Conservation (phyloP, 1,140 invertebrate species). For the Chlorops oryzae region DNA sequence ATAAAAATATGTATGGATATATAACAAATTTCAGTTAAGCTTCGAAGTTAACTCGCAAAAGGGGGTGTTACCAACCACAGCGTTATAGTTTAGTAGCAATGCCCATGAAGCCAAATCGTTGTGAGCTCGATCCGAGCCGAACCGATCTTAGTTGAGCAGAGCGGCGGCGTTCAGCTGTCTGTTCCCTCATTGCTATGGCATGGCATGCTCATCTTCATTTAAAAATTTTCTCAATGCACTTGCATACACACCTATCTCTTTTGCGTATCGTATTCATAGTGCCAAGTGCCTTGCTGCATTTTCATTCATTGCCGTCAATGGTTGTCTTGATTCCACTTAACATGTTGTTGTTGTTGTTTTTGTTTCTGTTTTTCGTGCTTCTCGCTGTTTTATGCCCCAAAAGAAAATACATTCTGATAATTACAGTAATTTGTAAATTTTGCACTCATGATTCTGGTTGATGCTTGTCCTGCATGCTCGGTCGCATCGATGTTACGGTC, state of each 20-base stretch:
- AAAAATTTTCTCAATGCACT: conserved; percentile 3
- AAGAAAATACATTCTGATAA: conserved; percentile 17
- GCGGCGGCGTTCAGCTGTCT: background rate
- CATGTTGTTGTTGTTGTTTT: background rate
- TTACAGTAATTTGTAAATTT: conserved; percentile 17
- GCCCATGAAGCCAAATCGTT: too few species aligned
- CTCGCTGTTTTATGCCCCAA: conserved; percentile 7
- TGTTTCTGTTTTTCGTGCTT: conserved; percentile 1
- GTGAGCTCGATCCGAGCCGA: too few species aligned
- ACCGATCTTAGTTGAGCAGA: too few species aligned
- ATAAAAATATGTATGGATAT: too few species aligned
- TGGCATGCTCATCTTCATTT: conserved; percentile 2
- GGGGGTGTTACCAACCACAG: too few species aligned
- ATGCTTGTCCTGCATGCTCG: too few species aligned
- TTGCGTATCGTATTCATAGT: background rate
- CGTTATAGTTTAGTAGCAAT: too few species aligned
- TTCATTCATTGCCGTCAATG: conserved; percentile 10
- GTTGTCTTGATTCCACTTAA: too few species aligned
- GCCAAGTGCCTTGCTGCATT: background rate
- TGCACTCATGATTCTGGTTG: conserved; percentile 14
- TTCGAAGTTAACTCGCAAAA: too few species aligned
- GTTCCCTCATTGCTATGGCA: background rate
- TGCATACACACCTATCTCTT: too few species aligned
- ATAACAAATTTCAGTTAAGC: too few species aligned
- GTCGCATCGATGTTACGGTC: too few species aligned